Evolutionary conservation across 2,113 vertebrate genomes (phyloP).

Genomic region (Cyanoderma ruficeps): DNA sequence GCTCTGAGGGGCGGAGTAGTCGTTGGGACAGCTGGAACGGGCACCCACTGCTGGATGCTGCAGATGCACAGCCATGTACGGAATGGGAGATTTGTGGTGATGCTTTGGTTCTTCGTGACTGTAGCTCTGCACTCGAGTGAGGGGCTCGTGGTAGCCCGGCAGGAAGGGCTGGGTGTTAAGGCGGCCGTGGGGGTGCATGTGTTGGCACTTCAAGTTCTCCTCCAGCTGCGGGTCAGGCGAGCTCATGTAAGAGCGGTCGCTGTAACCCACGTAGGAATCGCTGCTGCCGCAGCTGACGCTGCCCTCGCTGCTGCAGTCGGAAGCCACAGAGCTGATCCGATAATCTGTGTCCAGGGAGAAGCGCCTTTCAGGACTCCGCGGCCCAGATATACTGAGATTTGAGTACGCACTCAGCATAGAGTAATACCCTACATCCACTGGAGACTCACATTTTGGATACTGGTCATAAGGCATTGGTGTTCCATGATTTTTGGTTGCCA

Average conservation of each 20-base stretch:
- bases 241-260: constrained; percentile 83
- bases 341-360: constrained; percentile 87
- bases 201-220: constrained; percentile 82
- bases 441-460: constrained; percentile 93
- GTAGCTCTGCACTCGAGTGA: constrained; percentile 82
- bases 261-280: constrained; percentile 86
- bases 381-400: constrained; percentile 82
- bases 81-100: constrained; percentile 81
- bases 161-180: constrained; percentile 74
- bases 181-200: constrained; percentile 78
- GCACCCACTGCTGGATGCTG: constrained; percentile 80
- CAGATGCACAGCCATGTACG: constrained; percentile 84
- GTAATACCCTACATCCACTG: constrained; percentile 89
- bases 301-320: constrained; percentile 94
- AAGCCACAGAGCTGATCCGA: constrained; percentile 85
- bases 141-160: constrained; percentile 81
- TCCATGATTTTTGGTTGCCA: constrained; percentile 82
- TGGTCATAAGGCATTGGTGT: constrained; percentile 83
- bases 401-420: constrained; percentile 88
- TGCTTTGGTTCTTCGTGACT: constrained; percentile 84
- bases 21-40: constrained; percentile 88
- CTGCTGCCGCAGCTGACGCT: constrained; percentile 90
- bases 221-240: constrained; percentile 85
- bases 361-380: constrained; percentile 85
- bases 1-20: constrained; percentile 80